Conservation (phyloP, 2,797 vertebrate genomes). For the Sebastes elongatus region DNA sequence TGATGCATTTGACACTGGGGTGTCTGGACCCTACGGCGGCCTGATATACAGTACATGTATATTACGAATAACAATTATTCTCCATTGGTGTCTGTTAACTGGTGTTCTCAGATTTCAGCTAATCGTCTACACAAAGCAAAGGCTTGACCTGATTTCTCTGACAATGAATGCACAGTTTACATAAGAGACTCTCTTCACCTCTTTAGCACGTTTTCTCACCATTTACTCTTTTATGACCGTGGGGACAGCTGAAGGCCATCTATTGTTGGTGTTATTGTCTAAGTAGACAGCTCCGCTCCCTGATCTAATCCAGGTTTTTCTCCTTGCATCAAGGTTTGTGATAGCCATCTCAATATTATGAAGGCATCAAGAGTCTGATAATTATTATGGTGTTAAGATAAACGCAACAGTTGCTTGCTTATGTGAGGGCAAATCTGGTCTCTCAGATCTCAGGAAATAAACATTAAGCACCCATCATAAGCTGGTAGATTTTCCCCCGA, state of each 20-base stretch:
- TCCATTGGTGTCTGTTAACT: background rate
- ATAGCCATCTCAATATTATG: background rate
- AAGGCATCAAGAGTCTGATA: background rate
- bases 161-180: conserved; percentile 49
- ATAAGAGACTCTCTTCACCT: conserved; percentile 12
- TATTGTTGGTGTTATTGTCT: conserved; percentile 29
- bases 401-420: background rate
- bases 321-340: background rate
- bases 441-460: background rate
- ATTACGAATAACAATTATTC: background rate
- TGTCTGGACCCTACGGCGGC: background rate
- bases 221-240: conserved; percentile 13
- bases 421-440: background rate
- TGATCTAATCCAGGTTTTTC: background rate
- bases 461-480: background rate
- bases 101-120: conserved; percentile 15
- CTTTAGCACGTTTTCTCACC: conserved; percentile 13
- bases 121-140: conserved; percentile 12
- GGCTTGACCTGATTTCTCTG: conserved; percentile 28
- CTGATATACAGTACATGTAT: background rate
- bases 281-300: background rate
- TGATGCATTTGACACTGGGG: conserved; percentile 21
- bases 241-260: conserved; percentile 10
- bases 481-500: background rate
- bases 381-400: conserved; percentile 12